Conservation (phyloP, 2,113 vertebrate genomes). For the Gymnarchus niloticus region DNA sequence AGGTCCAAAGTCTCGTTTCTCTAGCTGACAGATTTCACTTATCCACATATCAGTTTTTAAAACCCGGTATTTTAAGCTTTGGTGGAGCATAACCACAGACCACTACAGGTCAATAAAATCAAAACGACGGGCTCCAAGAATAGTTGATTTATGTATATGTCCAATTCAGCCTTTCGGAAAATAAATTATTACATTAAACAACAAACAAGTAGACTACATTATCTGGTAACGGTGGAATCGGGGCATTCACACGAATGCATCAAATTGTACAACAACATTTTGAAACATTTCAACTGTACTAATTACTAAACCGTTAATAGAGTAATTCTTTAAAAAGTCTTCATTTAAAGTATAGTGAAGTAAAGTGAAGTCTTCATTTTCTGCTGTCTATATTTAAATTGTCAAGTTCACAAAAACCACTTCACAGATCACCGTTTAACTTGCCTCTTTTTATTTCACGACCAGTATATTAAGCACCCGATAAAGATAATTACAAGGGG, state of each 20-base stretch:
- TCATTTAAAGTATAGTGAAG: too few relatives aligned
- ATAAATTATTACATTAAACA: not conserved
- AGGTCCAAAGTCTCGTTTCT: conserved; percentile 40
- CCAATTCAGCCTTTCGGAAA: not conserved
- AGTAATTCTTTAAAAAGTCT: not conserved
- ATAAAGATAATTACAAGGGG: conserved; percentile 72
- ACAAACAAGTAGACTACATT: not conserved
- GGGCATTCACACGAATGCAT: not conserved
- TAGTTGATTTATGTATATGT: not conserved
- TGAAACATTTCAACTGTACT: not conserved
- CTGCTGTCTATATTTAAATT: not conserved
- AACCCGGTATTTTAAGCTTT: not conserved
- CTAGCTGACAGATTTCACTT: conserved; percentile 45
- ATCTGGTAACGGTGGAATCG: not conserved
- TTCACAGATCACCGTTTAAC: conserved; percentile 43
- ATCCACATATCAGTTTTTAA: conserved; percentile 12
- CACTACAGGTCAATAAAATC: not conserved
- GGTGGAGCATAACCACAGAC: not conserved
- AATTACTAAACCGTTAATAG: not conserved
- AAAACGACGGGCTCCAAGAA: not conserved
- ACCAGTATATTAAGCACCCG: conserved; percentile 61
- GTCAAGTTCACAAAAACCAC: conserved; percentile 26
- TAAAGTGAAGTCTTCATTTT: not conserved
- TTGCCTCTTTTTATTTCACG: conserved; percentile 48
- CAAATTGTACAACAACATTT: not conserved